Conservation (phyloP, 2,888 invertebrate species). For the Pyrocoelia pectoralis region DNA sequence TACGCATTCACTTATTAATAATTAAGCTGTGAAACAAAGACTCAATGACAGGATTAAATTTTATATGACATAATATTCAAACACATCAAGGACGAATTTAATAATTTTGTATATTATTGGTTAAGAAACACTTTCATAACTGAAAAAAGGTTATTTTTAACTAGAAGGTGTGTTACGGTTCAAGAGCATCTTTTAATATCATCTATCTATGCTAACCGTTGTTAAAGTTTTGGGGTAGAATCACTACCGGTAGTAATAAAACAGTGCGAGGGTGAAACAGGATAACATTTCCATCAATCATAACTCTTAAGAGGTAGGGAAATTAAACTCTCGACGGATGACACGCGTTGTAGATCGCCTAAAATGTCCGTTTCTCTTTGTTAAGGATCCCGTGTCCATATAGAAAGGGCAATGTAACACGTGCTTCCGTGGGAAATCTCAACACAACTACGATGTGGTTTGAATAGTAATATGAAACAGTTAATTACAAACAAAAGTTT, state of each 20-base stretch:
- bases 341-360: constrained; percentile 34
- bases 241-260: constrained; percentile 34
- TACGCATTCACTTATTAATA: not conserved
- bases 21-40: not conserved
- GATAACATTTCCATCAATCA: constrained; percentile 36
- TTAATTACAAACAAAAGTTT: not conserved
- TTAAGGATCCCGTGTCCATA: constrained; percentile 23
- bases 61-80: not conserved
- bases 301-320: constrained; percentile 34
- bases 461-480: constrained; percentile 3
- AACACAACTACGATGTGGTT: constrained; percentile 2
- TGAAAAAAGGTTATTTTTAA: not conserved
- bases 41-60: not conserved
- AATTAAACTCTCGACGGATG: constrained; percentile 38
- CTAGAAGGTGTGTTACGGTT: too few relatives aligned
- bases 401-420: constrained; percentile 16
- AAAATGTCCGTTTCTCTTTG: constrained; percentile 23
- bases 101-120: too few relatives aligned
- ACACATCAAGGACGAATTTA: not conserved
- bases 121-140: too few relatives aligned
- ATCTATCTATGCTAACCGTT: constrained; percentile 21
- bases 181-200: constrained; percentile 14
- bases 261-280: constrained; percentile 29
- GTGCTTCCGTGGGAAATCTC: constrained; percentile 37
- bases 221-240: constrained; percentile 19